A percentile compares a stretch with the other conserved stretches of the same genome.
Evolutionary conservation across 2,888 invertebrate genomes (phyloP).

Genomic region (Eretmocerus hayati): DNA sequence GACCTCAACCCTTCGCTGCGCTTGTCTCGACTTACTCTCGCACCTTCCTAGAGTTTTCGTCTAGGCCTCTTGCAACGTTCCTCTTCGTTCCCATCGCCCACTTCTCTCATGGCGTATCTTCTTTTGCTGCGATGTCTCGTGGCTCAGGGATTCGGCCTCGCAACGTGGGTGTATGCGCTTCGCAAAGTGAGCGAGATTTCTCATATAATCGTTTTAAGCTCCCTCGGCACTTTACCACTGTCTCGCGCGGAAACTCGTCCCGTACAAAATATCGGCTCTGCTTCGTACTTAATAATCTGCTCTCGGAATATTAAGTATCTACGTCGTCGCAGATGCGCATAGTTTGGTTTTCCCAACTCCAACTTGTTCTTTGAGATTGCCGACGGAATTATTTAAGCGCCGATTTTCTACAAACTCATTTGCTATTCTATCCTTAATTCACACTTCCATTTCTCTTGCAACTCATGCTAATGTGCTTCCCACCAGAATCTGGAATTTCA

Average conservation of each 20-base stretch:
- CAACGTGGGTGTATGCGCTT: neutral
- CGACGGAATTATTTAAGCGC: too few relatives aligned
- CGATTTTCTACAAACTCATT: too few relatives aligned
- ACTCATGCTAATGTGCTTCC: too few relatives aligned
- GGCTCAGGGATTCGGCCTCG: slow-evolving; percentile 1
- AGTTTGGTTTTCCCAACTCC: neutral
- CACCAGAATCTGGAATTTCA: too few relatives aligned
- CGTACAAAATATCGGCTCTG: slow-evolving; percentile 8
- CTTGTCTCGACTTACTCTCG: too few relatives aligned
- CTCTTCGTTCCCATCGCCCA: too few relatives aligned
- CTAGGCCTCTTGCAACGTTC: too few relatives aligned
- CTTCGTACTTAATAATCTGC: slow-evolving; percentile 10
- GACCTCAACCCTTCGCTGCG: slow-evolving; percentile 15
- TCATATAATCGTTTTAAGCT: slow-evolving; percentile 41
- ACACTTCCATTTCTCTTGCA: too few relatives aligned
- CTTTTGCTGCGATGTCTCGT: slow-evolving; percentile 8
- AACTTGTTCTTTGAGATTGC: neutral
- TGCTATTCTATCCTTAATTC: too few relatives aligned
- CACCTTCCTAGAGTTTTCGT: too few relatives aligned
- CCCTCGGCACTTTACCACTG: slow-evolving; percentile 16
- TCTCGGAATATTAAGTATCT: slow-evolving; percentile 8
- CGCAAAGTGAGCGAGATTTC: slow-evolving; percentile 36
- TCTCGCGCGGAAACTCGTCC: neutral
- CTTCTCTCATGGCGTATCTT: too few relatives aligned
- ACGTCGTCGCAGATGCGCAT: neutral